Evolutionary conservation across 2,888 invertebrate genomes (phyloP).

Genomic region (Panzeria rudis): DNA sequence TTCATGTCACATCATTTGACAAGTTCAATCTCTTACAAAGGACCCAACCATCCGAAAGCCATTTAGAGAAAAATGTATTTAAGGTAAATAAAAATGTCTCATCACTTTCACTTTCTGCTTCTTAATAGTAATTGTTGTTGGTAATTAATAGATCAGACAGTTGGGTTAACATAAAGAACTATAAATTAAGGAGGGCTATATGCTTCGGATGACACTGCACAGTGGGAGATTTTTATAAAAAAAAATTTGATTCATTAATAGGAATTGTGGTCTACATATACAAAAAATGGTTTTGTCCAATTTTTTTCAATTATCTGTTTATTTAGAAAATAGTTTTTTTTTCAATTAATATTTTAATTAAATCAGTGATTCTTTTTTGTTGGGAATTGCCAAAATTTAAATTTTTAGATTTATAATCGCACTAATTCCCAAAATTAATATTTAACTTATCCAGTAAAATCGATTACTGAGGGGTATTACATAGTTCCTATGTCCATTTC

Average conservation of each 20-base stretch:
- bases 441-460: no score
- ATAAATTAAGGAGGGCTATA: background rate
- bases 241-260: no score
- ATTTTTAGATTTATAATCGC: no score
- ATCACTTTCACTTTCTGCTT: conserved; percentile 56
- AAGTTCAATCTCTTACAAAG: conserved; percentile 61
- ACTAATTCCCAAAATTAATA: no score
- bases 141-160: background rate
- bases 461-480: no score
- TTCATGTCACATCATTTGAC: conserved; percentile 62
- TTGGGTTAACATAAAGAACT: background rate
- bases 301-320: no score
- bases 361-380: no score
- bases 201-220: background rate
- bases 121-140: background rate
- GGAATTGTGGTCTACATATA: no score
- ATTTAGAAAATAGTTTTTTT: no score
- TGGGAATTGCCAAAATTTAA: no score
- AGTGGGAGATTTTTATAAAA: background rate
- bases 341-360: no score
- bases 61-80: conserved; percentile 2
- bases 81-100: conserved; percentile 38
- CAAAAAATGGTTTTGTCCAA: background rate
- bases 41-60: background rate
- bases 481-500: no score